A percentile compares a stretch with the other conserved stretches of the same genome.
phyloP scores from a whole-genome alignment of 64 coral and sea anemone species.

The Stichodactyla helianthus region DNA sequence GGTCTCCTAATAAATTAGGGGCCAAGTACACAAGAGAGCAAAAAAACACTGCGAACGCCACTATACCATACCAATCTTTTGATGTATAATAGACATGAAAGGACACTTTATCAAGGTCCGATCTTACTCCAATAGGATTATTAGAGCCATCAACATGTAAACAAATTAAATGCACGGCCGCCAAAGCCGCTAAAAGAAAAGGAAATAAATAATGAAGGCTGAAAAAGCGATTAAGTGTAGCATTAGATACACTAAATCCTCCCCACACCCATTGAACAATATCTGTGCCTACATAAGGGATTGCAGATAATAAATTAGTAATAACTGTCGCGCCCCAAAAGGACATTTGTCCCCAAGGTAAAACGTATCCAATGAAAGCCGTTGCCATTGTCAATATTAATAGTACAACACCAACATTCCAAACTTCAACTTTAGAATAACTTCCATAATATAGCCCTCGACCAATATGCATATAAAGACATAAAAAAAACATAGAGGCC shows the following conservation, averaged over 20 bases:
- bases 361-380: slow-evolving; percentile 22
- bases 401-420: slow-evolving; percentile 11
- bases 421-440: slow-evolving; percentile 37
- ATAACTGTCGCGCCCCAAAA: slow-evolving; percentile 51
- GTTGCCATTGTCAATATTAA: slow-evolving; percentile 34
- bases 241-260: slow-evolving; percentile 43
- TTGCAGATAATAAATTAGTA: slow-evolving; percentile 50
- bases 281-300: slow-evolving; percentile 58
- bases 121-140: slow-evolving; percentile 38
- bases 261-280: slow-evolving; percentile 59
- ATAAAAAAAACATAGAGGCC: slow-evolving; percentile 50
- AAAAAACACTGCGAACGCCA: slow-evolving; percentile 26
- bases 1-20: slow-evolving; percentile 55
- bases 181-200: slow-evolving; percentile 40
- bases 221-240: slow-evolving; percentile 50
- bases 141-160: slow-evolving; percentile 51
- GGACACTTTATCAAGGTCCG: slow-evolving; percentile 29
- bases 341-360: slow-evolving; percentile 40
- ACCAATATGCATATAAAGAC: slow-evolving; percentile 30
- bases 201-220: slow-evolving; percentile 52
- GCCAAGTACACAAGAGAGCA: slow-evolving; percentile 32
- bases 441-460: slow-evolving; percentile 39
- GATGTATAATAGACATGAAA: slow-evolving; percentile 62
- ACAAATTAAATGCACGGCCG: slow-evolving; percentile 31
- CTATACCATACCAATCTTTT: slow-evolving; percentile 40